Evolutionary conservation across 2,888 invertebrate genomes (phyloP), one percentile per base, ranked within the genome.

Genomic region (Operophtera brumata): DNA sequence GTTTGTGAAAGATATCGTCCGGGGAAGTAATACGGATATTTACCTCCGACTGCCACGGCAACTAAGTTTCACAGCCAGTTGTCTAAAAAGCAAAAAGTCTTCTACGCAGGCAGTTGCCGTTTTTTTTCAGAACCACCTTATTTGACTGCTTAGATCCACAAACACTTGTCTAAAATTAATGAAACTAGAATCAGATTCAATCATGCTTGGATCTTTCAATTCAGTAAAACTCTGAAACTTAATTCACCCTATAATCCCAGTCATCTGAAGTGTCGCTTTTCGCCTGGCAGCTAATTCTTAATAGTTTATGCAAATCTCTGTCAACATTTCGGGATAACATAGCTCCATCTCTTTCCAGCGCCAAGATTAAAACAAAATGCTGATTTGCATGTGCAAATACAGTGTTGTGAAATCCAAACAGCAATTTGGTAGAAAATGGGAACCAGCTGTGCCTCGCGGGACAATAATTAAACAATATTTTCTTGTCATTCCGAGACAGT

Each of bases 341-440:
- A 62, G 62, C 66, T 57, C 64, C 48, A 47, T 69, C 70, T 62
- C 71, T 58, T 55, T 71, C 62, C 52, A 62, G 65, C 66, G 20
- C 49, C 36, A 62, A 46, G 46, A 41, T 62, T 57, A 84, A 87
- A 87, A 87, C 87, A 87, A 89, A 87, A 86, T 80, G 76, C 77
- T 82, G 82, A 88, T 90, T 89, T 89, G 86, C 90, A 89, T 89
- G 84, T 82, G 84, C 84, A 88, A 90, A 90, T 87, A 82, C 82
- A 75, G 69, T 78, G 82, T 86, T 84, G 86, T 78, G 86, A 81
- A 85, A 85, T 82, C 80, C 79, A 87, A 88, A 89, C 79, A 89
- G 82, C 78, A 88, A 88, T 90, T 89, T 82, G 70, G 79, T 67
- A 77, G 81, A 88, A 85, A 88, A 88, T 87, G 78, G 66, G 64